A percentile compares a stretch with the other conserved stretches of the same genome.
Evolutionary conservation across 2,888 invertebrate species (phyloP).

Genomic region (Zaprionus bogoriensis): DNA sequence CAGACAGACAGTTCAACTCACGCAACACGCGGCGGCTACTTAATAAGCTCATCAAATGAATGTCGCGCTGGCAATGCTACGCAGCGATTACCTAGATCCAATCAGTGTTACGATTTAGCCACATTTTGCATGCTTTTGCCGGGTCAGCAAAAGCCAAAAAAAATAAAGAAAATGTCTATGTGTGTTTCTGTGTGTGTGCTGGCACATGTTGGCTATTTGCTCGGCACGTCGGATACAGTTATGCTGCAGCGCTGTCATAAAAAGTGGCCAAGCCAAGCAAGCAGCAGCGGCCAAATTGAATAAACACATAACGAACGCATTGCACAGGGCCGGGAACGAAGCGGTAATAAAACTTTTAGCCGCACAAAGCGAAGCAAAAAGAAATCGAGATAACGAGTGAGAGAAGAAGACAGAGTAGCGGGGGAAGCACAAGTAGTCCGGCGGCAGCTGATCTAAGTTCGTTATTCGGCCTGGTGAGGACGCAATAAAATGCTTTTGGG

Average conservation of each 20-base stretch:
- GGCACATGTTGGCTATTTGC: conserved; percentile 49
- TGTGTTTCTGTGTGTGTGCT: conserved; percentile 1
- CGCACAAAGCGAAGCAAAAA: conserved; percentile 7
- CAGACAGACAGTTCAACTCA: conserved; percentile 8
- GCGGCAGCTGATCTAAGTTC: conserved; percentile 66
- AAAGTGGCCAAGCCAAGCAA: conserved; percentile 30
- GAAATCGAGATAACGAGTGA: conserved; percentile 6
- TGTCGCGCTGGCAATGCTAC: background rate
- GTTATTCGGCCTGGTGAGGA: conserved; percentile 44
- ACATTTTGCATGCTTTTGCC: conserved; percentile 11
- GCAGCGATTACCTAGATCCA: conserved; percentile 1
- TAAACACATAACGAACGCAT: conserved; percentile 73
- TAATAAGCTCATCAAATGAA: conserved; percentile 32
- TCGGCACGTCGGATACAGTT: too few relatives aligned
- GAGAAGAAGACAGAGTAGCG: conserved; percentile 20
- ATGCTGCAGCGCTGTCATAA: conserved; percentile 44
- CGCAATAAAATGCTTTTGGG: conserved; percentile 65
- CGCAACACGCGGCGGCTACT: conserved; percentile 31
- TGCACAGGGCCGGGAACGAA: conserved; percentile 53
- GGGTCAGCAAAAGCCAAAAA: conserved; percentile 30
- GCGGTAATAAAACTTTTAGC: conserved; percentile 75
- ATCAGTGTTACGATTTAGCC: conserved; percentile 6
- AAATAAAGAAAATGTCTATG: background rate
- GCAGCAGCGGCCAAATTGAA: conserved; percentile 60
- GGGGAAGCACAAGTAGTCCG: background rate